Conservation (phyloP, 2,888 invertebrate genomes). For the Tanaodytes sp. region DNA sequence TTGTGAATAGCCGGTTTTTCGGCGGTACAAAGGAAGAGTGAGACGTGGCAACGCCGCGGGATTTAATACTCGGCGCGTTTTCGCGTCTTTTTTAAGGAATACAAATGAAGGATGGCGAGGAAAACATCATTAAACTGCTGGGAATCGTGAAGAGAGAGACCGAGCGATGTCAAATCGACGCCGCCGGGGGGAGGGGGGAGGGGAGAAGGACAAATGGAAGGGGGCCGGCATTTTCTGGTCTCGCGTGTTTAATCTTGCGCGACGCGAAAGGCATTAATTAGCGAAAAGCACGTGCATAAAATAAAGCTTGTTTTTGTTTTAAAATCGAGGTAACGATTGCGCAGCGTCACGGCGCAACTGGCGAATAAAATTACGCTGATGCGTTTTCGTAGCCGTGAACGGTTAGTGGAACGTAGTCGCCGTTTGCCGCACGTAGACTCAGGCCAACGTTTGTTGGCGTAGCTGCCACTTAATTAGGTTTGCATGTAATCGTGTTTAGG, state of each 20-base stretch:
- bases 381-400: slow-evolving; percentile 48
- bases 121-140: slow-evolving; percentile 25
- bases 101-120: slow-evolving; percentile 23
- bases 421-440: slow-evolving; percentile 39
- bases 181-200: neutral
- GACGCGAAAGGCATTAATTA: slow-evolving; percentile 46
- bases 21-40: too few relatives aligned
- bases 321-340: slow-evolving; percentile 44
- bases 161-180: too few relatives aligned
- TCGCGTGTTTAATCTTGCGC: slow-evolving; percentile 38
- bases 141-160: slow-evolving; percentile 13
- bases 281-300: slow-evolving; percentile 46
- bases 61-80: slow-evolving; percentile 2
- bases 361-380: slow-evolving; percentile 49
- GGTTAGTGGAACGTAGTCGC: slow-evolving; percentile 41
- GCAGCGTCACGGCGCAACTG: slow-evolving; percentile 34
- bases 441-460: slow-evolving; percentile 30
- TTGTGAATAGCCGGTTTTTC: too few relatives aligned
- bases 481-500: slow-evolving; percentile 50
- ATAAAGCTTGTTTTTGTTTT: slow-evolving; percentile 45
- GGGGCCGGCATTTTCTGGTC: slow-evolving; percentile 28
- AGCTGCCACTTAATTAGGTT: slow-evolving; percentile 48
- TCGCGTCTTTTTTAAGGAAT: slow-evolving; percentile 26
- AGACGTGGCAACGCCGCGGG: too few relatives aligned
- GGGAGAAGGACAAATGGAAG: neutral